Conservation (phyloP, 2,797 vertebrate genomes). For the Acropternis orthonyx region DNA sequence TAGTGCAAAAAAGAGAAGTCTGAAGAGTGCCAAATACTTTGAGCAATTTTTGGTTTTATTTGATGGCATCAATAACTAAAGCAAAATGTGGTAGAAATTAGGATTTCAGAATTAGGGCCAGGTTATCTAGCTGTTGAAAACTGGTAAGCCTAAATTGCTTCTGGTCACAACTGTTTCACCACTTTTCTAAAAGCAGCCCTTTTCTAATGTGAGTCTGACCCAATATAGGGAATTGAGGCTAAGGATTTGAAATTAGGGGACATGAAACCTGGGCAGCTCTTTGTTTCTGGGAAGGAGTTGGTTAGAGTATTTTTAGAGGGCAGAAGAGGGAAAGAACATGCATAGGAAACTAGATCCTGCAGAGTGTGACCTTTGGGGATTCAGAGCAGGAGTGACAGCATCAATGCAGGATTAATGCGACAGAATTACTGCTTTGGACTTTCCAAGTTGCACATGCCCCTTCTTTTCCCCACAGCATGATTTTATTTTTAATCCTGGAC, state of each 20-base stretch:
- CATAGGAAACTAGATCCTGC: conserved; percentile 5
- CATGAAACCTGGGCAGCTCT: neutral
- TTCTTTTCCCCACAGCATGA: conserved; percentile 32
- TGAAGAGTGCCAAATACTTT: neutral
- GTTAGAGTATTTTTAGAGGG: conserved; percentile 10
- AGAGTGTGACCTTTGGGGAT: neutral
- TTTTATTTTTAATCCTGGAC: conserved; percentile 63
- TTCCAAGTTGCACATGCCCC: conserved; percentile 42
- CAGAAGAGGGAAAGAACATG: neutral
- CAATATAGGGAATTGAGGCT: neutral
- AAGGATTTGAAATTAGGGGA: neutral
- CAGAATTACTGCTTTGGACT: neutral
- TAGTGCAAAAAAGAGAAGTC: neutral
- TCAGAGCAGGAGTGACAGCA: conserved; percentile 13
- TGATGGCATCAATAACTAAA: conserved; percentile 22
- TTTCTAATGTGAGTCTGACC: neutral
- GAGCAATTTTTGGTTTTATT: neutral
- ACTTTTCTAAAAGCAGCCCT: neutral
- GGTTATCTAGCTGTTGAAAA: conserved; percentile 21
- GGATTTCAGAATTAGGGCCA: neutral
- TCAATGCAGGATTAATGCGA: neutral
- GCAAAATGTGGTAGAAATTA: conserved; percentile 31
- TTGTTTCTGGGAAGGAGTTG: neutral
- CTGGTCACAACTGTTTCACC: neutral
- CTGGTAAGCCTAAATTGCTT: neutral